phyloP scores from a whole-genome alignment of 2,888 invertebrate genomes.

The Eupithecia subumbrata region DNA sequence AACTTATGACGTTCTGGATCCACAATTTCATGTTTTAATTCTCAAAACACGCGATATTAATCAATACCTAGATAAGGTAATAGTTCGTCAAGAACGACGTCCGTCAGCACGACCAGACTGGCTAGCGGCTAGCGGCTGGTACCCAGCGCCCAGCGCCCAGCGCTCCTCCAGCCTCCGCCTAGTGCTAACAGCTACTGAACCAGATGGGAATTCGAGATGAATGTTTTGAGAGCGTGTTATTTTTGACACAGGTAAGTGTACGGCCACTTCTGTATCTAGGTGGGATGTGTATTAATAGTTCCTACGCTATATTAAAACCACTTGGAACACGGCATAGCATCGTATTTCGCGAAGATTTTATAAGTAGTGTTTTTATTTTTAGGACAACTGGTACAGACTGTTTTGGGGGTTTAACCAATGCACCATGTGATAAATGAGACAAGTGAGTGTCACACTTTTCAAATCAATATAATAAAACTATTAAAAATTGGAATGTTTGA shows the following conservation, averaged over 20 bases:
- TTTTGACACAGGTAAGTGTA: conserved; percentile 69
- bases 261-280: conserved; percentile 60
- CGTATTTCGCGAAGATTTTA: conserved; percentile 54
- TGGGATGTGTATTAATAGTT: conserved; percentile 68
- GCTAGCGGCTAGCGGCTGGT: too few relatives aligned
- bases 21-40: too few relatives aligned
- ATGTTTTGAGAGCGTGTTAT: conserved; percentile 59
- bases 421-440: not conserved
- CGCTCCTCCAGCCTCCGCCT: not conserved
- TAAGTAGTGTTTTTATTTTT: not conserved
- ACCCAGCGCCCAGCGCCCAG: too few relatives aligned
- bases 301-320: conserved; percentile 66
- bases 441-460: not conserved
- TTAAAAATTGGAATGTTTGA: too few relatives aligned
- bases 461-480: not conserved
- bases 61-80: too few relatives aligned
- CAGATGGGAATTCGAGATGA: conserved; percentile 52
- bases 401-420: not conserved
- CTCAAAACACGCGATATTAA: too few relatives aligned
- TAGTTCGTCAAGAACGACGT: too few relatives aligned
- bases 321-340: conserved; percentile 62
- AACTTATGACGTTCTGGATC: too few relatives aligned
- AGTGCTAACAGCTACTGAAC: not conserved
- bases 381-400: not conserved
- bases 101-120: too few relatives aligned